Conservation (phyloP, 1,140 invertebrate species). For the Drosophila albomicans region DNA sequence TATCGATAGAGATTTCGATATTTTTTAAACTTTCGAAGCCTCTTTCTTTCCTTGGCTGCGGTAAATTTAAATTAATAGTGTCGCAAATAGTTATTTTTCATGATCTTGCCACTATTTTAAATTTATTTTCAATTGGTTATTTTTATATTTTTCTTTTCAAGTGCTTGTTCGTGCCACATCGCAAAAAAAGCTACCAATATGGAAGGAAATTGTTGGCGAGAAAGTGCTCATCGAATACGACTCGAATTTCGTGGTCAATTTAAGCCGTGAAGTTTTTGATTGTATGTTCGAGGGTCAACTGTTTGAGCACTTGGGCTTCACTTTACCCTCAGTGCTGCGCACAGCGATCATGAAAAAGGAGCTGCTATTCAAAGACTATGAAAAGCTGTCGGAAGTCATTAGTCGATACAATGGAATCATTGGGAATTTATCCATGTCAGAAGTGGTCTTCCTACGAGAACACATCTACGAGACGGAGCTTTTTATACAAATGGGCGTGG, state of each 20-base stretch:
- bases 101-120: background rate
- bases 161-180: conserved; percentile 66
- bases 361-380: conserved; percentile 88
- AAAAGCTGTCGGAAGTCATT: conserved; percentile 87
- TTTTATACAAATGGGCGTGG: conserved; percentile 91
- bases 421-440: conserved; percentile 87
- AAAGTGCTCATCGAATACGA: conserved; percentile 88
- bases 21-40: no score
- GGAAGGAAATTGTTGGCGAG: conserved; percentile 88
- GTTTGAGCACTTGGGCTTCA: conserved; percentile 90
- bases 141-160: conserved; percentile 20
- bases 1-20: no score
- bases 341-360: conserved; percentile 85
- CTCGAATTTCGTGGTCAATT: conserved; percentile 88
- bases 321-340: conserved; percentile 85
- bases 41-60: no score
- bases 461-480: conserved; percentile 91
- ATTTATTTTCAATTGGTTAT: background rate
- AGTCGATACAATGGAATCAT: conserved; percentile 87
- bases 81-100: no score
- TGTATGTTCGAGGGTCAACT: conserved; percentile 91
- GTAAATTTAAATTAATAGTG: no score
- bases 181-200: conserved; percentile 86
- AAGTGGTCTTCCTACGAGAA: conserved; percentile 89
- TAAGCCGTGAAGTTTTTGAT: conserved; percentile 88